phyloP scores from a whole-genome alignment of 1,140 invertebrate species.

The Drosophila novamexicana region DNA sequence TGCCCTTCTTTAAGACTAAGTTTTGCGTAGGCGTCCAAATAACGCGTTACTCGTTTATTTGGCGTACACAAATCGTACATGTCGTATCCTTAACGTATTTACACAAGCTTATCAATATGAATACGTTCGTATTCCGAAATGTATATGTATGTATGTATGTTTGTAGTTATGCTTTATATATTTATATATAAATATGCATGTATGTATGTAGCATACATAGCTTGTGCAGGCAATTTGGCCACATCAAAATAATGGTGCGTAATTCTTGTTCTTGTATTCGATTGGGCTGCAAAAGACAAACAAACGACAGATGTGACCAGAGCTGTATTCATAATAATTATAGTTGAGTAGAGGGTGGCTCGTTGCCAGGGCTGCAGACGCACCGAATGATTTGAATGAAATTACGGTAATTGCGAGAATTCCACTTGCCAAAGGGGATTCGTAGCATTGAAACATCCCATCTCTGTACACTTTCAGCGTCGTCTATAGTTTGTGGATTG shows the following conservation, averaged over 20 bases:
- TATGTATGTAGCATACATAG: slow-evolving; percentile 19
- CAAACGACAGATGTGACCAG: slow-evolving; percentile 24
- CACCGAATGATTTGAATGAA: neutral
- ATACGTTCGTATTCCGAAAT: neutral
- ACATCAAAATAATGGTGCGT: neutral
- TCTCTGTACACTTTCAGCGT: too few species aligned
- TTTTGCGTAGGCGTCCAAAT: slow-evolving; percentile 33
- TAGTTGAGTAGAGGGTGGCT: slow-evolving; percentile 3
- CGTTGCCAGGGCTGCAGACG: neutral
- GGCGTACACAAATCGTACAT: slow-evolving; percentile 23
- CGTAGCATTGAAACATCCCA: too few species aligned
- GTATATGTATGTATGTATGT: slow-evolving; percentile 17
- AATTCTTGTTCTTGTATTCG: neutral
- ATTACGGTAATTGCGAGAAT: neutral
- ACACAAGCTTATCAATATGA: slow-evolving; percentile 36
- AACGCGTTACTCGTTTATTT: slow-evolving; percentile 20
- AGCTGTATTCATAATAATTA: slow-evolving; percentile 17
- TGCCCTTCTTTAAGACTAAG: slow-evolving; percentile 32
- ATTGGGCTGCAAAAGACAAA: neutral
- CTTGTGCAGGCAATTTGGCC: neutral
- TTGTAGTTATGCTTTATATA: slow-evolving; percentile 26
- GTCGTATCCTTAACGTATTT: slow-evolving; percentile 43
- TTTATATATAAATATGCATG: slow-evolving; percentile 45
- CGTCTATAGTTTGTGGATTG: neutral
- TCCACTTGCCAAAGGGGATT: too few species aligned